phyloP scores from a whole-genome alignment of 2,113 vertebrate species.

The Aldabrachelys gigantea region DNA sequence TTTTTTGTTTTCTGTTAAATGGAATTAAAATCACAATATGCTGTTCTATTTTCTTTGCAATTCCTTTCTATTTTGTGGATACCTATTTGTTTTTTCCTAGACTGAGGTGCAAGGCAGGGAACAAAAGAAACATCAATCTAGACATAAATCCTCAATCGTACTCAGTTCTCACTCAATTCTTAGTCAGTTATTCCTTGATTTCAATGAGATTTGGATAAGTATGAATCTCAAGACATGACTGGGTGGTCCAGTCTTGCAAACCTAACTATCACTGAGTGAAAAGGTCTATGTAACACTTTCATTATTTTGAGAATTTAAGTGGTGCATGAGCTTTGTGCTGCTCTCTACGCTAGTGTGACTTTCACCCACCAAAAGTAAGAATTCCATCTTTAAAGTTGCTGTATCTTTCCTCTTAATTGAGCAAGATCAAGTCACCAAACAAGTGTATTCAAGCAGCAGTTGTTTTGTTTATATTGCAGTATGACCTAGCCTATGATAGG shows the following conservation, averaged over 20 bases:
- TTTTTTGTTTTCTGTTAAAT: conserved; percentile 2
- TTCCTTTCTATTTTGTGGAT: background rate
- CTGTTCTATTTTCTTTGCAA: background rate
- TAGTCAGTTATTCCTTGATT: background rate
- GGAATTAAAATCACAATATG: background rate
- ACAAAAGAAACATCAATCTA: background rate
- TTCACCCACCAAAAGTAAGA: background rate
- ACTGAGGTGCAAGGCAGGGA: background rate
- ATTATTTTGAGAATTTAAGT: background rate
- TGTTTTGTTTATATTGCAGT: background rate
- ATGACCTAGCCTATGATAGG: background rate
- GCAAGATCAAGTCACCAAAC: background rate
- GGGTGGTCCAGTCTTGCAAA: background rate
- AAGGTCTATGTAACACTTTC: background rate
- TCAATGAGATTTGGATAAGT: no score
- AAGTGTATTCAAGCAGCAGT: background rate
- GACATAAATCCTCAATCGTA: background rate
- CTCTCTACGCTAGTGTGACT: background rate
- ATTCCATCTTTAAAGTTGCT: background rate
- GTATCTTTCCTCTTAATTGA: background rate
- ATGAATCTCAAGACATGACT: background rate
- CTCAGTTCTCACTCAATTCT: background rate
- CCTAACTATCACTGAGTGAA: background rate
- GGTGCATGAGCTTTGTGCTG: background rate
- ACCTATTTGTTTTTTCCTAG: background rate